Conservation (phyloP, 2,797 vertebrate species). For the Labeo calbasu region DNA sequence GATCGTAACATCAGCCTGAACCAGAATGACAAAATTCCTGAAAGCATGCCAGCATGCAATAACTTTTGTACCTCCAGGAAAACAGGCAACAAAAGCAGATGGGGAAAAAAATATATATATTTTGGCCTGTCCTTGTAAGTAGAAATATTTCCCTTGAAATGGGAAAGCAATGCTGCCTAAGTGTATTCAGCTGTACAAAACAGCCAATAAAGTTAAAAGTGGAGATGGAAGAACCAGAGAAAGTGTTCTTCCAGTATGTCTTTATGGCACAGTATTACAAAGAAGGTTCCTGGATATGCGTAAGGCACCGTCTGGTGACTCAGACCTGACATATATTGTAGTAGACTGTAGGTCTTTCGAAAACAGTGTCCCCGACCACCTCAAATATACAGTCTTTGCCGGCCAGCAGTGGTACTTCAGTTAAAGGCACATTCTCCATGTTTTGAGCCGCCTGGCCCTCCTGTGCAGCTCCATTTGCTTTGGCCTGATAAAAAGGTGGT, state of each 20-base stretch:
- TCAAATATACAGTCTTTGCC: slow-evolving; percentile 74
- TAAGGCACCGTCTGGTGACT: slow-evolving; percentile 54
- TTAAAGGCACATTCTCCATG: slow-evolving; percentile 71
- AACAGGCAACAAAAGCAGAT: neutral
- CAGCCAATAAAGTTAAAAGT: neutral
- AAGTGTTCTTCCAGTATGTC: slow-evolving; percentile 61
- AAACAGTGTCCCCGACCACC: slow-evolving; percentile 63
- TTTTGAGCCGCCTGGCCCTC: slow-evolving; percentile 50
- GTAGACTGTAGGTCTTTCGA: slow-evolving; percentile 76
- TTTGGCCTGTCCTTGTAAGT: neutral
- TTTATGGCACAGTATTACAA: slow-evolving; percentile 61
- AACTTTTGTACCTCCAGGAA: neutral
- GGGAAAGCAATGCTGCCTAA: neutral
- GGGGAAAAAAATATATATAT: too few relatives aligned
- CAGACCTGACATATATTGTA: slow-evolving; percentile 88
- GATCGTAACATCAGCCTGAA: neutral
- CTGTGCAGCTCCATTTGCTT: slow-evolving; percentile 69
- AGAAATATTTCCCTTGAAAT: slow-evolving; percentile 4
- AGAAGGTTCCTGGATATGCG: neutral
- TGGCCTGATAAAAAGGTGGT: slow-evolving; percentile 55
- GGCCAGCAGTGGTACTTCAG: slow-evolving; percentile 69
- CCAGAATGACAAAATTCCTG: slow-evolving; percentile 28
- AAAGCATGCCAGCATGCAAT: slow-evolving; percentile 71
- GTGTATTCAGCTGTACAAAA: slow-evolving; percentile 2
- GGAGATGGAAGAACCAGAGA: neutral